Evolutionary conservation across 1,140 invertebrate species (phyloP).

Genomic region (Leptopilina clavipes): DNA sequence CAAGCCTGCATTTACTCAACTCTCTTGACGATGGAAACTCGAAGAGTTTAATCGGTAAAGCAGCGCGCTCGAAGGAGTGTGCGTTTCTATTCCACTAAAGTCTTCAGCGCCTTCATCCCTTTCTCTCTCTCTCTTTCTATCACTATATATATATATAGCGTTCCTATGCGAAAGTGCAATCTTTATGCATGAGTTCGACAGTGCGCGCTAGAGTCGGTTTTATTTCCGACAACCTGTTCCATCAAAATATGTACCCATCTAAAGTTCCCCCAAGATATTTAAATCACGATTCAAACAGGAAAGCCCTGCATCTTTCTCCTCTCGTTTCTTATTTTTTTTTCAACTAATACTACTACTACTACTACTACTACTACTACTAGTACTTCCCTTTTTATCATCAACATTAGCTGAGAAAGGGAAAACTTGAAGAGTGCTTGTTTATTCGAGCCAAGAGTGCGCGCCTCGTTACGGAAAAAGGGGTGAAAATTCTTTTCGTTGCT

Average conservation of each 20-base stretch:
- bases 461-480: conserved; percentile 43
- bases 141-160: background rate
- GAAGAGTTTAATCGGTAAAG: conserved; percentile 54
- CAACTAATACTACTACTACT: background rate
- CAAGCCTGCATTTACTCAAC: conserved; percentile 49
- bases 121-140: too few relatives aligned
- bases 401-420: conserved; percentile 22
- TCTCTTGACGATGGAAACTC: conserved; percentile 50
- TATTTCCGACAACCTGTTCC: conserved; percentile 51
- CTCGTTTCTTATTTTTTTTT: conserved; percentile 36
- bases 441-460: conserved; percentile 48
- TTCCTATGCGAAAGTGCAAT: conserved; percentile 42
- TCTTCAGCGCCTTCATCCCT: background rate
- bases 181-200: conserved; percentile 55
- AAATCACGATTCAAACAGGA: conserved; percentile 41
- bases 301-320: conserved; percentile 32
- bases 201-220: conserved; percentile 39
- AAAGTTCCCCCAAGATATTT: conserved; percentile 46
- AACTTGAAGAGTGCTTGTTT: conserved; percentile 50
- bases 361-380: background rate
- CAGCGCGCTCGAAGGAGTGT: conserved; percentile 13
- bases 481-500: conserved; percentile 48
- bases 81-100: conserved; percentile 11
- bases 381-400: background rate
- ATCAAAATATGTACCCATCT: conserved; percentile 47